Evolutionary conservation across 2,113 vertebrate species (phyloP).

Genomic region (Charadrius vociferus): DNA sequence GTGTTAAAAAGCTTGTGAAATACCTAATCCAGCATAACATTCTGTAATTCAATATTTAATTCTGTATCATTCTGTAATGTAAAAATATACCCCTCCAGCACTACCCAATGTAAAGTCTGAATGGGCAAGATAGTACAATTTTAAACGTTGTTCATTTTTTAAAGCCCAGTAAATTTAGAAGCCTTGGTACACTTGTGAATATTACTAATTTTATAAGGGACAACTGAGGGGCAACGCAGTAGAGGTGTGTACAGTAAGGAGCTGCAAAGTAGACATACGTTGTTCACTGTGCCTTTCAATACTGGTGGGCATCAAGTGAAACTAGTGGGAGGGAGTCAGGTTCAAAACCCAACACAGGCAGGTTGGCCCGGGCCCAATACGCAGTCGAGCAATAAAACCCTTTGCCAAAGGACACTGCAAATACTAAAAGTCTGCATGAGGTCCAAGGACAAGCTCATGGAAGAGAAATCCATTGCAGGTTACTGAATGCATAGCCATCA

Average conservation of each 20-base stretch:
- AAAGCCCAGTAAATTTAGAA: not conserved
- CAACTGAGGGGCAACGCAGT: not conserved
- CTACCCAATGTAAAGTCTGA: not conserved
- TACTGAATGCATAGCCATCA: not conserved
- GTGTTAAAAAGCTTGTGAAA: not conserved
- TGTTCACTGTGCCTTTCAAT: not conserved
- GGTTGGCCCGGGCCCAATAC: not conserved
- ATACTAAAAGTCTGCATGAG: not conserved
- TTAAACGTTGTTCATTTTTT: not conserved
- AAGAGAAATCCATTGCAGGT: not conserved
- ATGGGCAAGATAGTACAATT: not conserved
- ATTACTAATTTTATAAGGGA: not conserved
- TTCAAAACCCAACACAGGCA: not conserved
- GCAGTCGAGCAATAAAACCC: not conserved
- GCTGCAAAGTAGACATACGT: accelerated
- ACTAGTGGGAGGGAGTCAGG: not conserved
- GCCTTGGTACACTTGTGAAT: not conserved
- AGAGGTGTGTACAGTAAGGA: not conserved
- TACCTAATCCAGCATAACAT: not conserved
- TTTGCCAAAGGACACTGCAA: not conserved
- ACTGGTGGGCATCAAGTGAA: not conserved
- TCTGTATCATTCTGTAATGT: not conserved
- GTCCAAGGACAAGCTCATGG: not conserved
- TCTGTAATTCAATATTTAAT: not conserved
- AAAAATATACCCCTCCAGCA: not conserved